Base-by-base conservation (phyloP, 2,113 vertebrate genomes). In the Falco punctatus region DNA sequence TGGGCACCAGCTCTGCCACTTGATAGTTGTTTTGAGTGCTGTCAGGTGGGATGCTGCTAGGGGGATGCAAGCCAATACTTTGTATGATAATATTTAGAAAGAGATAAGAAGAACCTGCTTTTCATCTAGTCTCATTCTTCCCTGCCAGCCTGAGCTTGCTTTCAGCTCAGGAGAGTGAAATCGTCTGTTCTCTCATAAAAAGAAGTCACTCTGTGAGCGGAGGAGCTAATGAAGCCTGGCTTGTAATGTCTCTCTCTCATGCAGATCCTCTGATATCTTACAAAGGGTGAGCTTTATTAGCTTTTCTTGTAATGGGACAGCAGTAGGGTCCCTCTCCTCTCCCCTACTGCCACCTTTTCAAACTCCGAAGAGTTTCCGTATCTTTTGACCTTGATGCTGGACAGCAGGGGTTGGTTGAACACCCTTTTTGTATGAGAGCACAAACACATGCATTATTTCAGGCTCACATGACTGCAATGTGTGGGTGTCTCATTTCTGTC, bases 181-280 rank as follows among this genome's bases (percentile, higher is more conserved):
- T 97, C 94, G 94, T 96, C 90, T 96, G 87, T 95, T 97, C 93
- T 95, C 40, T 79, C 55, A 19, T 93, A 92, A 96, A 96, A 97
- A 95, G 94, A 87, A 95, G 62, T 90, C 74, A 4, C 71, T 96
- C 91, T 90, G 93, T 93, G 96, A 94, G 90, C 49, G 5, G 90
- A 96, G 81, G 81, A 96, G 90, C 96, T 97, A 97, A 96, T 96
- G 96, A 97, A 97, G 94, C 90, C 94, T 95, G 62, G 57, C 87
- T 96, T 96, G 74, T 93, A 95, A 93, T 94, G 84, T 92, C 40
- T 95, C 19, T 79, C 81, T 75, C 90, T 95, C 90, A 90, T 69
- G 90, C 4, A 54, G 81, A 88, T 96, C 87, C 84, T 97, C 87
- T 96, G 96, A 96, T 96, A 88, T 72, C 66, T 90, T 64, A 96